phyloP scores from a whole-genome alignment of 64 coral and sea anemone genomes.

The Platygyra sinensis region DNA sequence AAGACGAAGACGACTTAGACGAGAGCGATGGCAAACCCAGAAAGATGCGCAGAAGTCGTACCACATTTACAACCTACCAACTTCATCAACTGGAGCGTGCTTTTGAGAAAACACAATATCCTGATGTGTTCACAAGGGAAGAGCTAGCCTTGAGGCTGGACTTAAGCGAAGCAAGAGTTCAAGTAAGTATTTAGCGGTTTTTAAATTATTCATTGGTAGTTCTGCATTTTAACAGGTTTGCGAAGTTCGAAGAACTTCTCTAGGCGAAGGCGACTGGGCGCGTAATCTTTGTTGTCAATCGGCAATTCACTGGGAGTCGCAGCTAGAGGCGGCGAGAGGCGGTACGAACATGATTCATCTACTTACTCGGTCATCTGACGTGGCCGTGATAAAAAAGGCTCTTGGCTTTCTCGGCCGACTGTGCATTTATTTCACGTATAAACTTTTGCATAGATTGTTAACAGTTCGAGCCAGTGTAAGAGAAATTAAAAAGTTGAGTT shows the following conservation, averaged over 20 bases:
- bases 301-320: neutral
- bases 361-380: neutral
- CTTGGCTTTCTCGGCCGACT: neutral
- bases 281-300: neutral
- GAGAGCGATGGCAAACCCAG: slow-evolving; percentile 71
- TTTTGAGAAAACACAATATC: slow-evolving; percentile 94
- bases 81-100: slow-evolving; percentile 87
- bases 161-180: slow-evolving; percentile 84
- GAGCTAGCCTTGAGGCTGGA: slow-evolving; percentile 81
- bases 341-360: neutral
- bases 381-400: neutral
- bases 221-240: neutral
- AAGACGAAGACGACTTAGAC: slow-evolving; percentile 52
- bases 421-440: neutral
- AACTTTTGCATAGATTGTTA: neutral
- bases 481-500: neutral
- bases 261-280: neutral
- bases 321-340: neutral
- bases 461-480: neutral
- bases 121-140: slow-evolving; percentile 88
- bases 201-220: neutral
- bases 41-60: slow-evolving; percentile 84
- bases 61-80: slow-evolving; percentile 89
- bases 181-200: slow-evolving; percentile 43
- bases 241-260: neutral